phyloP scores from a whole-genome alignment of 1,140 invertebrate genomes.

The Apolygus lucorum region DNA sequence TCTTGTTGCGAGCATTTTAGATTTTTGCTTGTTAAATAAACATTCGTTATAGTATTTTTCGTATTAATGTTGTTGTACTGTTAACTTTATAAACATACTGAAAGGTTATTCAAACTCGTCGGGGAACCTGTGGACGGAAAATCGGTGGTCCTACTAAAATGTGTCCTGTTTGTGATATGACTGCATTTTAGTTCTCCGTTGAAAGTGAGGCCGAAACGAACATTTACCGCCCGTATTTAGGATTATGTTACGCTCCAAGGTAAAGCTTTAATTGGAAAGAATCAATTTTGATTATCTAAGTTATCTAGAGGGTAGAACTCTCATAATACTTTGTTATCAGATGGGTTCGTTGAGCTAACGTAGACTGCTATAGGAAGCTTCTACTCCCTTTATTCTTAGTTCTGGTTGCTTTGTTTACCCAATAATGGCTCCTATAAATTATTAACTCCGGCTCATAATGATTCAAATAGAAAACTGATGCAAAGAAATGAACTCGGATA shows the following conservation, averaged over 20 bases:
- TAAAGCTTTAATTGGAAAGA: too few species aligned
- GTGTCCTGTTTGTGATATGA: background rate
- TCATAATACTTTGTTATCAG: too few species aligned
- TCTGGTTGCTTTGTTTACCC: too few species aligned
- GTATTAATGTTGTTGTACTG: background rate
- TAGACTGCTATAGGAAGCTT: too few species aligned
- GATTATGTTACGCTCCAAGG: background rate
- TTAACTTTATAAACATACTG: background rate
- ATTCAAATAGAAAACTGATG: too few species aligned
- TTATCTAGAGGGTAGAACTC: too few species aligned
- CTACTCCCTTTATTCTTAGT: too few species aligned
- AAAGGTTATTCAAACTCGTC: background rate
- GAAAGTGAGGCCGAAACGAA: background rate
- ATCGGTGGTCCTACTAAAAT: background rate
- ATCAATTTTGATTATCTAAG: too few species aligned
- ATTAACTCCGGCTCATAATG: too few species aligned
- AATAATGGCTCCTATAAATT: too few species aligned
- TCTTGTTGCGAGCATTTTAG: slow-evolving; percentile 13
- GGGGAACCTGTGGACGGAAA: background rate
- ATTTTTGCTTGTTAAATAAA: slow-evolving; percentile 8
- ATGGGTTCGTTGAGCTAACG: too few species aligned
- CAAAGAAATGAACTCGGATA: too few species aligned
- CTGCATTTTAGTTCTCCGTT: background rate
- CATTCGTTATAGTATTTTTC: background rate
- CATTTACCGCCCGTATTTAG: background rate